Percentiles rank a stretch among this genome's conserved stretches.
Conservation (phyloP, 2,797 vertebrate species). For the Chelidonichthys spinosus region DNA sequence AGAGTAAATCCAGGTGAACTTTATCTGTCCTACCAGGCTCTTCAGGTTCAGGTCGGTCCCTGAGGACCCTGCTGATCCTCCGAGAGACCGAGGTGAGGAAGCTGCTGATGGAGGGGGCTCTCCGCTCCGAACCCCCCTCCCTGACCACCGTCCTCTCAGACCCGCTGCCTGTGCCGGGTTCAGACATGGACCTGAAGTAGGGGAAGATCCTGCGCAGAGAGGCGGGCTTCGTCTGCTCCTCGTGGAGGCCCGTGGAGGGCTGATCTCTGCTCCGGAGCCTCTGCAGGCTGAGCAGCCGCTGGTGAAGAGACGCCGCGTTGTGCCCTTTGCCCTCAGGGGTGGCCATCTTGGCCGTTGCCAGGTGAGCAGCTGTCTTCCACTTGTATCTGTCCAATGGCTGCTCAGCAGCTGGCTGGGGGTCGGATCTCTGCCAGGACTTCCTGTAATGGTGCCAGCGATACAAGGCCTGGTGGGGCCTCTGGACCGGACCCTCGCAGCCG, state of each 20-base stretch:
- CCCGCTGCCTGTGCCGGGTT: slow-evolving; percentile 28
- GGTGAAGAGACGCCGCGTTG: neutral
- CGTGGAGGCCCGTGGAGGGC: neutral
- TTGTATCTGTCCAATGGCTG: slow-evolving; percentile 58
- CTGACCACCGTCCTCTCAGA: slow-evolving; percentile 4
- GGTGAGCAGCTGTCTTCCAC: slow-evolving; percentile 50
- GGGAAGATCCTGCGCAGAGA: slow-evolving; percentile 49
- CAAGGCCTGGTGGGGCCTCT: slow-evolving; percentile 4
- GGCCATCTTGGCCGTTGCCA: neutral
- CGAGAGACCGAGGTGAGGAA: slow-evolving; percentile 65
- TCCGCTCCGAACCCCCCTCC: slow-evolving; percentile 27
- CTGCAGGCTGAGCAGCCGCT: slow-evolving; percentile 43
- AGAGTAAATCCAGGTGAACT: neutral
- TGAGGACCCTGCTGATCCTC: slow-evolving; percentile 61
- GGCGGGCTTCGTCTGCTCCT: slow-evolving; percentile 3
- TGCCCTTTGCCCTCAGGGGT: slow-evolving; percentile 2
- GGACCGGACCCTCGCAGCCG: slow-evolving; percentile 9
- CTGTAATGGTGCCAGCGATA: slow-evolving; percentile 48
- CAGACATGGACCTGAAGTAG: slow-evolving; percentile 72
- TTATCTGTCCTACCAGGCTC: slow-evolving; percentile 64
- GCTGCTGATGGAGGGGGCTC: slow-evolving; percentile 28
- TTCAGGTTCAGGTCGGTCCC: slow-evolving; percentile 17
- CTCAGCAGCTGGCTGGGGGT: slow-evolving; percentile 27
- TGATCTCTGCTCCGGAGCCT: slow-evolving; percentile 7
- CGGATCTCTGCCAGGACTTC: slow-evolving; percentile 44